Evolutionary conservation across 2,113 vertebrate species (phyloP).

Genomic region (Barbus barbus): DNA sequence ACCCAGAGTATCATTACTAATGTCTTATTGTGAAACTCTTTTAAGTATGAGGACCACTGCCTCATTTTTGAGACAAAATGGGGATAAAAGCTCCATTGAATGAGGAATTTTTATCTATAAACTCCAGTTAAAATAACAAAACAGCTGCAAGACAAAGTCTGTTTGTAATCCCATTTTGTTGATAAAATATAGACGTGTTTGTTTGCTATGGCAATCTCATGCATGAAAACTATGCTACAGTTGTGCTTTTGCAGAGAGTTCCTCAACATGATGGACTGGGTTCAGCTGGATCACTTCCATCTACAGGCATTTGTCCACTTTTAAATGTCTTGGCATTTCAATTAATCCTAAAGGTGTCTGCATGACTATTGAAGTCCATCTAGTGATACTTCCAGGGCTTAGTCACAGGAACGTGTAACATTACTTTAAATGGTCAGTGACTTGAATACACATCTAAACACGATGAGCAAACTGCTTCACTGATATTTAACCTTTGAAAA

Average conservation of each 20-base stretch:
- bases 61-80: too few relatives aligned
- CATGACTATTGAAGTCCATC: too few relatives aligned
- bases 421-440: neutral
- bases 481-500: too few relatives aligned
- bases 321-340: neutral
- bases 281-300: neutral
- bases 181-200: neutral
- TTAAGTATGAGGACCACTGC: too few relatives aligned
- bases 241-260: neutral
- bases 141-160: neutral
- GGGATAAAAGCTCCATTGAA: too few relatives aligned
- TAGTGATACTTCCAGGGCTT: too few relatives aligned
- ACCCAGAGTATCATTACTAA: too few relatives aligned
- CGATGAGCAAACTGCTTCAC: too few relatives aligned
- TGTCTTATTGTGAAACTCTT: too few relatives aligned
- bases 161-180: constrained; percentile 1
- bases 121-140: neutral
- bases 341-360: neutral
- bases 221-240: neutral
- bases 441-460: neutral
- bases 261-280: neutral
- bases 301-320: neutral
- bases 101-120: neutral
- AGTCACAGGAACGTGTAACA: too few relatives aligned
- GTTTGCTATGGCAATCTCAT: neutral